Evolutionary conservation across 2,113 vertebrate genomes (phyloP).

Genomic region (Kryptolebias marmoratus): DNA sequence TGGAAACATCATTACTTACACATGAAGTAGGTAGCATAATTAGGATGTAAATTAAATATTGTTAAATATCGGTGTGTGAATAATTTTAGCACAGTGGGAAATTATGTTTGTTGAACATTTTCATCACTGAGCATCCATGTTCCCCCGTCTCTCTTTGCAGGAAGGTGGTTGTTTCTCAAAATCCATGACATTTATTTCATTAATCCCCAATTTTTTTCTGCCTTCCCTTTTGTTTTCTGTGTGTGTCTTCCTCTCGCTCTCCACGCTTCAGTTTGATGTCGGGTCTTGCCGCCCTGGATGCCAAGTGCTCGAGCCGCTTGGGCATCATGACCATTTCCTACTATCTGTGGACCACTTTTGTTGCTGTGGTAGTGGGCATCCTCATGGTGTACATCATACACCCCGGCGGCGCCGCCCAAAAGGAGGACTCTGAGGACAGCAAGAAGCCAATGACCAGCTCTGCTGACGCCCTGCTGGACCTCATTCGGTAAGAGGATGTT

Average conservation of each 20-base stretch:
- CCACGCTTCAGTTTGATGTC: constrained; percentile 90
- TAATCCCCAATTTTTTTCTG: neutral
- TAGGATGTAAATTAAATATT: neutral
- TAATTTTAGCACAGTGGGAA: neutral
- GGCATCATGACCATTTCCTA: constrained; percentile 97
- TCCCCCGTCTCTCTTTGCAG: neutral
- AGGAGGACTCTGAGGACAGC: constrained; percentile 88
- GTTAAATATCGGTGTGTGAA: neutral
- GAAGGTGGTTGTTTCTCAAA: neutral
- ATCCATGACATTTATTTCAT: neutral
- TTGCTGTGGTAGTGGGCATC: constrained; percentile 96
- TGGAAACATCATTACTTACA: neutral
- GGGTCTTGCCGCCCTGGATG: constrained; percentile 93
- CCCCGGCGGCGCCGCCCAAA: constrained; percentile 93
- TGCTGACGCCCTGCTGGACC: constrained; percentile 94
- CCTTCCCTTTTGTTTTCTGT: neutral
- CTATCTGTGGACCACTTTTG: constrained; percentile 98
- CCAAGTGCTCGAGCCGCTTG: constrained; percentile 95
- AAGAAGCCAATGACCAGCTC: constrained; percentile 96
- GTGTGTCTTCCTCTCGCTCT: neutral
- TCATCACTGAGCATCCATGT: neutral
- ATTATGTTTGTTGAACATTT: constrained; percentile 2
- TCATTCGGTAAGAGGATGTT: constrained; percentile 87
- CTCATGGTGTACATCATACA: constrained; percentile 97
- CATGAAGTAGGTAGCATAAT: neutral